Conservation (phyloP, 1,140 invertebrate species). For the Diplogasteroides magnus region DNA sequence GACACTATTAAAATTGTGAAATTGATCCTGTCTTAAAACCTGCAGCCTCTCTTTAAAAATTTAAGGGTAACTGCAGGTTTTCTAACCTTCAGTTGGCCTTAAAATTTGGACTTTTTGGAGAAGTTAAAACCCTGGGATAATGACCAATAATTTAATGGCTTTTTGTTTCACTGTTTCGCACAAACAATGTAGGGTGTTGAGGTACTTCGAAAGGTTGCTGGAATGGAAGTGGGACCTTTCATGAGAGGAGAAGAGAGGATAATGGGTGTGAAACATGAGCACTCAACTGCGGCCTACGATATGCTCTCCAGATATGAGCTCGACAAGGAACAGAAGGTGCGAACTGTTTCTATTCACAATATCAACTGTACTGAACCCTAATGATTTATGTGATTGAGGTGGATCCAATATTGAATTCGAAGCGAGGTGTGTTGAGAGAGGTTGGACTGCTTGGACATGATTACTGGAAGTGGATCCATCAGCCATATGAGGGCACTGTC, state of each 20-base stretch:
- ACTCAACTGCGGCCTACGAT: constrained; percentile 55
- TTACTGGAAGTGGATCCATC: constrained; percentile 60
- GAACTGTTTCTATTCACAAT: too few relatives aligned
- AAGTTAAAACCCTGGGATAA: too few relatives aligned
- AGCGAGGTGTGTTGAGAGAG: constrained; percentile 56
- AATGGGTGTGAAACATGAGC: constrained; percentile 52
- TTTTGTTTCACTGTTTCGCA: too few relatives aligned
- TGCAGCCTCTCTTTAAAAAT: too few relatives aligned
- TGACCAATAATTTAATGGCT: too few relatives aligned
- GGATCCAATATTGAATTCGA: constrained; percentile 56
- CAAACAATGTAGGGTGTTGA: too few relatives aligned
- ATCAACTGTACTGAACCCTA: constrained; percentile 7
- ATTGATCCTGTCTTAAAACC: too few relatives aligned
- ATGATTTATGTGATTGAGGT: constrained; percentile 37
- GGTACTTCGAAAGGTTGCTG: constrained; percentile 50
- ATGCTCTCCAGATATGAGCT: constrained; percentile 57
- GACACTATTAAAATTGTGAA: too few relatives aligned
- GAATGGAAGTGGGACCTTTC: constrained; percentile 50
- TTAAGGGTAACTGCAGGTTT: too few relatives aligned
- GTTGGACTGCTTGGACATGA: constrained; percentile 55
- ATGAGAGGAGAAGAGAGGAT: constrained; percentile 49
- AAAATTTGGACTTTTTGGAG: too few relatives aligned
- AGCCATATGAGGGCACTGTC: constrained; percentile 57
- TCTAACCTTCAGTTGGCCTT: too few relatives aligned
- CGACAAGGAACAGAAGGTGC: constrained; percentile 48